These are phyloP conservation scores for Dromiciops gliroides DNA, from an alignment of 2,113 vertebrate species.

Conservation along the genomic window DNA sequence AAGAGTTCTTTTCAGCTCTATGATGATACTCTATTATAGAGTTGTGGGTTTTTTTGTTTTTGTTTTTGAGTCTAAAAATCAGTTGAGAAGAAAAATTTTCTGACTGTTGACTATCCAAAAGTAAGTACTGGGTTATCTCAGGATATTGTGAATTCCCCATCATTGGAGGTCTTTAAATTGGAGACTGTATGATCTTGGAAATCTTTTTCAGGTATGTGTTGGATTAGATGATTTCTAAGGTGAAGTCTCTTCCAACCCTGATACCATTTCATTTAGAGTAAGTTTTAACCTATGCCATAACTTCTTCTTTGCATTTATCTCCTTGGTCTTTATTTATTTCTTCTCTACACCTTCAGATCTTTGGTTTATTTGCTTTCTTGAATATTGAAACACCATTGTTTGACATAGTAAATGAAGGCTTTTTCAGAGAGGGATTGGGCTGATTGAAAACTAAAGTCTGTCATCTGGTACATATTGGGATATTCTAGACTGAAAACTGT, in stretches of 20 bases:
- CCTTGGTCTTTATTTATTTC: conserved; percentile 18
- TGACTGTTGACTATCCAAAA: neutral
- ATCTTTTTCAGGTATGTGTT: neutral
- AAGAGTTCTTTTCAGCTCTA: neutral
- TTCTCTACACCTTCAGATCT: neutral
- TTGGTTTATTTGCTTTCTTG: conserved; percentile 18
- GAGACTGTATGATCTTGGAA: neutral
- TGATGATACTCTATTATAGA: too few relatives aligned
- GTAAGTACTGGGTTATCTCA: neutral
- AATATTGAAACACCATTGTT: neutral
- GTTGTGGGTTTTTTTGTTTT: too few relatives aligned
- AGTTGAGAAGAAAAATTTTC: neutral
- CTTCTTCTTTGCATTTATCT: conserved; percentile 20
- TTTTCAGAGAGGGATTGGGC: neutral
- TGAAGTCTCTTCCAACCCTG: neutral
- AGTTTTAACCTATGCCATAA: neutral
- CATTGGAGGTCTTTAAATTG: neutral
- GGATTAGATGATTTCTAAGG: neutral
- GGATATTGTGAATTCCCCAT: neutral
- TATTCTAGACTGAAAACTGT: neutral
- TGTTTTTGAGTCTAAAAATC: neutral
- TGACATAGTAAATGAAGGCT: conserved; percentile 27
- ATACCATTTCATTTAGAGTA: neutral
- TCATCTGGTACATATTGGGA: neutral
- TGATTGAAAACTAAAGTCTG: conserved; percentile 10